A percentile compares a stretch with the other conserved stretches of the same genome.
These are phyloP conservation scores for Globicephala melas DNA, from an alignment of 2,113 vertebrate species.

Conservation along the genomic window DNA sequence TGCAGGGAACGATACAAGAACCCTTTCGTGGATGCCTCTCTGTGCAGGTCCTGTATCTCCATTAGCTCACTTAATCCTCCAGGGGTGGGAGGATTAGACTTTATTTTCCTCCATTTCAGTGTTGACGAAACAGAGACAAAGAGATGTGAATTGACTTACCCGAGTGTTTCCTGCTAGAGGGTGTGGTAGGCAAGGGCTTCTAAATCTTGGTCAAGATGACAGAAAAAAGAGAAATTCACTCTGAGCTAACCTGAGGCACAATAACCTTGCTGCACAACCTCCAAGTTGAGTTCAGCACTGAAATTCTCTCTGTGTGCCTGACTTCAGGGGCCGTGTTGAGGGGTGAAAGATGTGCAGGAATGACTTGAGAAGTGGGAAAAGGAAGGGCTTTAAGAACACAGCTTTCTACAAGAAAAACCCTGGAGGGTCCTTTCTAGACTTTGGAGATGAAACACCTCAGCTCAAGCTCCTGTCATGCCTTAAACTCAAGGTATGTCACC, in stretches of 20 bases:
- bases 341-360: not conserved
- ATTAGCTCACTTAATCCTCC: not conserved
- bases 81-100: not conserved
- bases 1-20: not conserved
- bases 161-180: constrained; percentile 41
- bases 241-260: not conserved
- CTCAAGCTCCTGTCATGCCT: not conserved
- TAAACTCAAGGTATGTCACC: not conserved
- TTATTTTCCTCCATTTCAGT: constrained; percentile 20
- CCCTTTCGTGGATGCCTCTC: not conserved
- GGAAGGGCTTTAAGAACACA: not conserved
- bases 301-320: not conserved
- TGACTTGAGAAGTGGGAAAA: not conserved
- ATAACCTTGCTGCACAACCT: not conserved
- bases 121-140: constrained; percentile 45
- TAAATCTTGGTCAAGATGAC: constrained; percentile 30
- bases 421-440: not conserved
- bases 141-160: constrained; percentile 37
- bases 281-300: not conserved
- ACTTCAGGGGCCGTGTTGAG: not conserved
- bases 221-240: not conserved
- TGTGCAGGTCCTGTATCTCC: not conserved
- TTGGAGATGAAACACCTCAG: not conserved
- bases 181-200: constrained; percentile 1
- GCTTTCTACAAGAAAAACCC: not conserved